Evolutionary conservation across 2,113 vertebrate genomes (phyloP).

Genomic region (Lasiurus cinereus): DNA sequence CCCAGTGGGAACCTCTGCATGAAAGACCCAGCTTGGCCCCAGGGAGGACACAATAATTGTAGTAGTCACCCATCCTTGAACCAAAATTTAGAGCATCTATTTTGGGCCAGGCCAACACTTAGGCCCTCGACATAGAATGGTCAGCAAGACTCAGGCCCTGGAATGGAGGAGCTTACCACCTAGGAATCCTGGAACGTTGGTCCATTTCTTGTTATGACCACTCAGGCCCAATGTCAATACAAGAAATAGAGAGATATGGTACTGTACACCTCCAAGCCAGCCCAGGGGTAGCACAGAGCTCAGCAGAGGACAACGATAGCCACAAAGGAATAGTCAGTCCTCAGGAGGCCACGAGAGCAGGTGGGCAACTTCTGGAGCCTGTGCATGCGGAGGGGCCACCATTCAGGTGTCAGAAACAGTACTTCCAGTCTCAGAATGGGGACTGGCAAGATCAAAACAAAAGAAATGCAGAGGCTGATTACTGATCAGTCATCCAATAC

Average conservation of each 20-base stretch:
- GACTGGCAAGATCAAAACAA: no score
- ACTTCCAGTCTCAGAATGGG: neutral
- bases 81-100: neutral
- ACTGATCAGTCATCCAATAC: neutral
- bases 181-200: neutral
- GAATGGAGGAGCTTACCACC: no score
- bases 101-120: neutral
- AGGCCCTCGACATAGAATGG: no score
- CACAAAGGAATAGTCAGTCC: rapidly evolving
- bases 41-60: neutral
- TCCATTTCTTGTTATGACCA: neutral
- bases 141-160: neutral
- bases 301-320: rapidly evolving
- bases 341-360: neutral
- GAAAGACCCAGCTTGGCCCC: neutral
- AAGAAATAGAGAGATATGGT: neutral
- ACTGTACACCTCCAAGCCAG: neutral
- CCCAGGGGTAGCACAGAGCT: neutral
- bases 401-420: neutral
- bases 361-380: rapidly evolving
- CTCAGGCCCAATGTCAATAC: neutral
- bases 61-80: neutral
- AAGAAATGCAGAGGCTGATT: no score
- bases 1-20: neutral
- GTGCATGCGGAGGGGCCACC: neutral